A percentile compares a stretch with the other conserved stretches of the same genome.
Evolutionary conservation across 2,797 vertebrate species (phyloP).

Genomic region (Leuciscus waleckii): DNA sequence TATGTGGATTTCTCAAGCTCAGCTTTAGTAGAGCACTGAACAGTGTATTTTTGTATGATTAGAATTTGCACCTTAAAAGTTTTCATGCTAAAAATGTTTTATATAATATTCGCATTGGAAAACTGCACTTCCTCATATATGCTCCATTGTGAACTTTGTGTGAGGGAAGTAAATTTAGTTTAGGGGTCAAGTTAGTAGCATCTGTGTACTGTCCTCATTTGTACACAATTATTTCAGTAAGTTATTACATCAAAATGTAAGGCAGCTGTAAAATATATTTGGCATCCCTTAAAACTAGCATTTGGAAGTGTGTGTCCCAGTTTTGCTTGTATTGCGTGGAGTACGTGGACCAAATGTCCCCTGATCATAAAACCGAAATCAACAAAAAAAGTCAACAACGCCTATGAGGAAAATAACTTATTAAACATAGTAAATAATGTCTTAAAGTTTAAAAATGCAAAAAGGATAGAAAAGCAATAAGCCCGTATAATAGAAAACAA

Average conservation of each 20-base stretch:
- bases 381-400: neutral
- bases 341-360: neutral
- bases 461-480: neutral
- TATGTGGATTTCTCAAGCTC: neutral
- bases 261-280: neutral
- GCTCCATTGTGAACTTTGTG: neutral
- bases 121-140: neutral
- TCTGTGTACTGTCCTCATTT: neutral
- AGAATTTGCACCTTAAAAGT: neutral
- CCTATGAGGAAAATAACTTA: neutral
- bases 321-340: neutral
- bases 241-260: neutral
- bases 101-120: neutral
- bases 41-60: neutral
- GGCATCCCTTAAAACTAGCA: neutral
- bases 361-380: neutral
- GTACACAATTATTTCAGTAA: neutral
- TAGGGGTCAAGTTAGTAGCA: neutral
- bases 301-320: neutral
- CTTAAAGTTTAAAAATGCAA: neutral
- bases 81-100: neutral
- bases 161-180: conserved; percentile 11
- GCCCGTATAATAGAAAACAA: neutral
- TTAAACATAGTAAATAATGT: neutral
- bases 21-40: neutral